phyloP scores from a whole-genome alignment of 2,797 vertebrate genomes.

The Cheirogaleus major region DNA sequence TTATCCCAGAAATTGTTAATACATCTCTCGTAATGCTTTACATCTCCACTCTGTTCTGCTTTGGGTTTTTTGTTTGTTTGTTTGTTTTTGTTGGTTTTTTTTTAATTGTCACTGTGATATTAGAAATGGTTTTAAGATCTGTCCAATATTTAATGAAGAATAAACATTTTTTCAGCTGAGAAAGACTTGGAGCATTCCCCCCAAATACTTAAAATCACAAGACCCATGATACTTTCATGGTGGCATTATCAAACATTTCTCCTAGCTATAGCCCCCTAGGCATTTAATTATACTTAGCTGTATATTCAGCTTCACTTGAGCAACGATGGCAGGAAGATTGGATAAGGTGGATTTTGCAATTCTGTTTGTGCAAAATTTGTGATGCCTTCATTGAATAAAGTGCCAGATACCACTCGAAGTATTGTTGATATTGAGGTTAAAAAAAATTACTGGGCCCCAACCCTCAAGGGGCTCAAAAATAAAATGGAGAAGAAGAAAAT shows the following conservation, averaged over 20 bases:
- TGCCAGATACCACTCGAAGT: neutral
- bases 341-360: neutral
- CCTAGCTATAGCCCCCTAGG: fast-evolving
- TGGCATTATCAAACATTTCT: neutral
- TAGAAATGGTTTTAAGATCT: neutral
- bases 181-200: neutral
- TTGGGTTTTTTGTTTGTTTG: neutral
- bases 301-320: neutral
- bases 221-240: neutral
- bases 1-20: neutral
- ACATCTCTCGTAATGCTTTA: neutral
- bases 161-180: neutral
- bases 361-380: neutral
- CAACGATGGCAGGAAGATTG: neutral
- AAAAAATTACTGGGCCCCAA: neutral
- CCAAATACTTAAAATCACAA: neutral
- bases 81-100: neutral
- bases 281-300: neutral
- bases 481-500: neutral
- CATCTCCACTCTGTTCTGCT: neutral
- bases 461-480: fast-evolving
- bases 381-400: neutral
- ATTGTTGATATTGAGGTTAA: neutral
- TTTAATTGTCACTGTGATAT: neutral
- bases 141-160: neutral